Evolutionary conservation across 2,797 vertebrate genomes (phyloP), one percentile per base, ranked within the genome.

Genomic region (Oryzias dopingdopingensis): DNA sequence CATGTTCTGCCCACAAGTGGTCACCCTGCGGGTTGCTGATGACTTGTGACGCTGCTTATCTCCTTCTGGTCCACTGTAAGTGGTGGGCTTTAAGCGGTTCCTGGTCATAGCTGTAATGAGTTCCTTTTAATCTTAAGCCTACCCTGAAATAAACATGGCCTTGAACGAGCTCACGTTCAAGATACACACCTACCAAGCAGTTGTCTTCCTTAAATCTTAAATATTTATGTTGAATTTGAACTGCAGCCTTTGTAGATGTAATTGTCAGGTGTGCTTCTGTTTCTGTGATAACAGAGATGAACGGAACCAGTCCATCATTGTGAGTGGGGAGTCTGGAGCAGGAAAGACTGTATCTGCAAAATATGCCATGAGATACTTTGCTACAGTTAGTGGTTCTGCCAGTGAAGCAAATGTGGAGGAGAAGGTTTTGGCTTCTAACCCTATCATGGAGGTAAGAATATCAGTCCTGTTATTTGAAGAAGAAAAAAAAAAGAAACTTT

Each of bases 341-440:
- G 97, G 97, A 12, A 99, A 99, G 89, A 99, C 97, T 0, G 97
- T 99, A 12, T 99, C 97, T 6, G 97, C 97, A 20, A 99, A 99
- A 81, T 99, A 99, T 13, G 96, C 97, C 70, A 99, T 99, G 97
- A 90, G 97, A 57, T 99, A 98, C 86, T 99, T 99, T 45, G 97
- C 97, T 20, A 99, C 97, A 0, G 97, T 99, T 70, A 98, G 97
- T 44, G 97, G 96, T 10, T 95, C 97, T 20, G 93, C 94, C 82
- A 98, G 93, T 14, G 96, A 99, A 84, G 93, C 96, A 79, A 99
- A 97, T 0, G 94, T 99, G 0, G 96, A 99, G 77, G 93, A 97
- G 68, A 99, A 96, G 24, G 96, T 99, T 37, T 81, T 99, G 89
- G 96, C 97, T 18, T 99, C 97, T 82, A 99, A 98, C 77, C 97